These are phyloP conservation scores for Alentia gelatinosa DNA, from an alignment of 2,888 invertebrate species.

Conservation along the genomic window DNA sequence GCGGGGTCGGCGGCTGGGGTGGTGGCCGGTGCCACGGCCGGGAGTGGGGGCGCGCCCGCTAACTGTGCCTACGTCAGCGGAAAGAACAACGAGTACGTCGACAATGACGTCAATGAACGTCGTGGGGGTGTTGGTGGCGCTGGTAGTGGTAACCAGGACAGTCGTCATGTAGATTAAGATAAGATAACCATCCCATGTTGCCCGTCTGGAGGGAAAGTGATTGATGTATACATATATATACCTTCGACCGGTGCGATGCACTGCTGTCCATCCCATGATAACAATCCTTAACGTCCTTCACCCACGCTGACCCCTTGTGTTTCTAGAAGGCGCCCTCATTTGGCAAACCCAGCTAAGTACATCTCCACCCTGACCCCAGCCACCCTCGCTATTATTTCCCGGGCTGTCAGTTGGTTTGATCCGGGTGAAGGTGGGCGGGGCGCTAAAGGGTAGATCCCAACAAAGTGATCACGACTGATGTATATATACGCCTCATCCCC, in stretches of 20 bases:
- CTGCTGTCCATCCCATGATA: background rate
- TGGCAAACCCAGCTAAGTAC: background rate
- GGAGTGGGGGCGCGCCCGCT: background rate
- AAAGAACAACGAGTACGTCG: background rate
- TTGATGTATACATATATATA: too few relatives aligned
- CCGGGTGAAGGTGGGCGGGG: background rate
- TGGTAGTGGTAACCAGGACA: background rate
- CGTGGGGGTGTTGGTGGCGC: background rate
- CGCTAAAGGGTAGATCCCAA: background rate
- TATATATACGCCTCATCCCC: too few relatives aligned
- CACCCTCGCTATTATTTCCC: background rate
- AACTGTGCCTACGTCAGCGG: conserved; percentile 30
- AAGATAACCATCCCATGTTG: too few relatives aligned
- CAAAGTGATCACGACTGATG: background rate
- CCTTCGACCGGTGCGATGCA: background rate
- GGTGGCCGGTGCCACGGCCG: background rate
- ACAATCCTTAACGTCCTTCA: background rate
- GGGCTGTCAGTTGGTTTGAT: background rate
- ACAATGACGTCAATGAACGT: conserved; percentile 44
- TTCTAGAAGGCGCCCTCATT: background rate
- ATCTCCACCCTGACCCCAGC: background rate
- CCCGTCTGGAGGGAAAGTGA: background rate
- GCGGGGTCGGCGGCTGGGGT: background rate
- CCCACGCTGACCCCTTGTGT: background rate
- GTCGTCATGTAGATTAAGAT: background rate